Evolutionary conservation across 2,113 vertebrate genomes (phyloP), one percentile per base, ranked within the genome.

Genomic region (Danionella cerebrum): DNA sequence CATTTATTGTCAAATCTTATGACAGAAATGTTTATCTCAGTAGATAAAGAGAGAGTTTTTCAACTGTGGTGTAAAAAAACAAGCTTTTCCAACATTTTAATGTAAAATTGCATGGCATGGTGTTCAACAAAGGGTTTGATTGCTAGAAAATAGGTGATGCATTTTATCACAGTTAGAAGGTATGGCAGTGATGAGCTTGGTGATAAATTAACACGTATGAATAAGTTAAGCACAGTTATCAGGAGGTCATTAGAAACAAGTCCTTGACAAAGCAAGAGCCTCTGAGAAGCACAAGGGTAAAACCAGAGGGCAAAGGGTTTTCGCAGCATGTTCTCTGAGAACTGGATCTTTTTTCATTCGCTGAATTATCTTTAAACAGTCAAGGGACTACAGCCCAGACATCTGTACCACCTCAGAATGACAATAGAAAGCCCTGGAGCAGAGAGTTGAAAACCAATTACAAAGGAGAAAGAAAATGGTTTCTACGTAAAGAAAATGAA

Each of bases 301-400:
- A 35, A 47, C 35, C 10, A 38, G 18, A 50, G 42, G 54, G 35
- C 35, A 47, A 25, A 38, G 31, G 27, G 12, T 51, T 59, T 39
- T 68, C 19, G 19, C 12, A 39, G 44, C 35, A 35, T 58, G 31
- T 19, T 68, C 22, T 33, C 42, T 5, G 54, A 69, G 54, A 59
- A 29, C 66, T 48, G 67, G n/a, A 47, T 66, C 14, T 39, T 60
- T 42, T 60, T 45, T 60, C 41, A 44, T 60, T 60, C 51, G 36
- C 33, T 66, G 57, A 74, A 74, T 70, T 60, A 70, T 9, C 39
- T 64, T 74, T 53, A 70, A 65, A 55, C 18, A 62, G 62, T 53
- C 19, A 3, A 55, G 67, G 36, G 52, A 73, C 52, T 27, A 24
- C 13, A 16, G 10, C 50, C 54, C 65, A 39, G 8, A 18, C 11